phyloP scores from a whole-genome alignment of 2,797 vertebrate species.

The Gambelia wislizenii region DNA sequence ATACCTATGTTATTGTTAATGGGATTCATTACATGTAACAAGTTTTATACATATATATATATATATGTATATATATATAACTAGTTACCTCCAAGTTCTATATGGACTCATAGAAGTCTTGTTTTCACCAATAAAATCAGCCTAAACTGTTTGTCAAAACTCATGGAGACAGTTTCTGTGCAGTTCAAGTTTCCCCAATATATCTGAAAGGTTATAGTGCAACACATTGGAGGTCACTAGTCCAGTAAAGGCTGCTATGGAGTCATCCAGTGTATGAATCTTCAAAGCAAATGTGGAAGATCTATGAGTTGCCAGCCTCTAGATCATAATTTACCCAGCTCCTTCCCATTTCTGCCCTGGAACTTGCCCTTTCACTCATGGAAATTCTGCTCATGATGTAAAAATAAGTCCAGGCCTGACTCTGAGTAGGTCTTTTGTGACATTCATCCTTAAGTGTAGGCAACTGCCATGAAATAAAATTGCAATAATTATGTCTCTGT shows the following conservation, averaged over 20 bases:
- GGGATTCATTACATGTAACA: too few relatives aligned
- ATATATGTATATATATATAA: too few relatives aligned
- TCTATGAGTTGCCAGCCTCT: background rate
- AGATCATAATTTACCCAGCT: background rate
- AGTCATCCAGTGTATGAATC: background rate
- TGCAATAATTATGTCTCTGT: conserved; percentile 6
- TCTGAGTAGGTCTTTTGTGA: conserved; percentile 1
- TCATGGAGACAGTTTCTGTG: background rate
- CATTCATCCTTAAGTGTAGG: conserved; percentile 9
- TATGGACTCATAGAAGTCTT: too few relatives aligned
- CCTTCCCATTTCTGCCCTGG: background rate
- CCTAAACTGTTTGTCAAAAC: background rate
- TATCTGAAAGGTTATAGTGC: background rate
- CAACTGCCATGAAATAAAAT: conserved; percentile 2
- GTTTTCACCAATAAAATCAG: too few relatives aligned
- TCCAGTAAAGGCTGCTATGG: background rate
- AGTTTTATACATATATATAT: too few relatives aligned
- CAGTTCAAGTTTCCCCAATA: background rate
- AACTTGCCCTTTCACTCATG: background rate
- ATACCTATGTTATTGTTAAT: too few relatives aligned
- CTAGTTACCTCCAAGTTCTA: too few relatives aligned
- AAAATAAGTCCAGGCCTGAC: background rate
- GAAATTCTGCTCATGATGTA: background rate
- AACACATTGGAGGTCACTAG: background rate
- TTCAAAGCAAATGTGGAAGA: background rate